Conservation (phyloP, 2,888 invertebrate genomes). For the Atrina japonica region DNA sequence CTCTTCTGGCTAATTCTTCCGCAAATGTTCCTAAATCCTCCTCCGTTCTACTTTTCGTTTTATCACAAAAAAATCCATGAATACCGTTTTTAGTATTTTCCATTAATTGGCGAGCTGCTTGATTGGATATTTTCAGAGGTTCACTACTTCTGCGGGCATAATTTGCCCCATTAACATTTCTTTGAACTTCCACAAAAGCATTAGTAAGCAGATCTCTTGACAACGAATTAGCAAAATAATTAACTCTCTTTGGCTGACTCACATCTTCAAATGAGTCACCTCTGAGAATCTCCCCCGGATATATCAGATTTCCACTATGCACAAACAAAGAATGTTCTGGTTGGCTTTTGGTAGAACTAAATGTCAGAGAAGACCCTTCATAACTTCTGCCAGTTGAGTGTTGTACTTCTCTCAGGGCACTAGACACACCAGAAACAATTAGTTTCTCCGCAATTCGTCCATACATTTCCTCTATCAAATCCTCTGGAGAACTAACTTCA, state of each 20-base stretch:
- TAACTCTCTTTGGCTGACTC: constrained; percentile 25
- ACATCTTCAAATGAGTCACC: constrained; percentile 26
- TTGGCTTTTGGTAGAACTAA: constrained; percentile 16
- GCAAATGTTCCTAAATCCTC: constrained; percentile 66
- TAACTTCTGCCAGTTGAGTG: neutral
- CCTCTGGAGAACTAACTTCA: neutral
- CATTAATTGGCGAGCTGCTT: constrained; percentile 53
- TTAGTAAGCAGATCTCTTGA: constrained; percentile 70
- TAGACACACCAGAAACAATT: constrained; percentile 33
- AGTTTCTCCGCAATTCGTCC: constrained; percentile 43
- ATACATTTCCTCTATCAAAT: constrained; percentile 32
- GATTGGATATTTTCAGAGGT: constrained; percentile 67
- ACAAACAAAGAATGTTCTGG: constrained; percentile 22
- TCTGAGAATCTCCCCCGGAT: constrained; percentile 24
- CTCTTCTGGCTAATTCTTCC: constrained; percentile 57
- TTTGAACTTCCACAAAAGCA: constrained; percentile 70
- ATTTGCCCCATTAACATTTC: constrained; percentile 51
- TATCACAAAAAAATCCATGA: constrained; percentile 14
- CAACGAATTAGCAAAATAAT: constrained; percentile 56
- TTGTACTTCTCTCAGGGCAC: constrained; percentile 26
- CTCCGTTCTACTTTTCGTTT: constrained; percentile 60
- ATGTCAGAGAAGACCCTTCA: constrained; percentile 16
- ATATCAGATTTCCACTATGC: constrained; percentile 13
- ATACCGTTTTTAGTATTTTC: constrained; percentile 48
- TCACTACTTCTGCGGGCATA: constrained; percentile 72